A percentile compares a stretch with the other conserved stretches of the same genome.
Conservation (phyloP, 1,140 invertebrate species). For the Manduca sexta region DNA sequence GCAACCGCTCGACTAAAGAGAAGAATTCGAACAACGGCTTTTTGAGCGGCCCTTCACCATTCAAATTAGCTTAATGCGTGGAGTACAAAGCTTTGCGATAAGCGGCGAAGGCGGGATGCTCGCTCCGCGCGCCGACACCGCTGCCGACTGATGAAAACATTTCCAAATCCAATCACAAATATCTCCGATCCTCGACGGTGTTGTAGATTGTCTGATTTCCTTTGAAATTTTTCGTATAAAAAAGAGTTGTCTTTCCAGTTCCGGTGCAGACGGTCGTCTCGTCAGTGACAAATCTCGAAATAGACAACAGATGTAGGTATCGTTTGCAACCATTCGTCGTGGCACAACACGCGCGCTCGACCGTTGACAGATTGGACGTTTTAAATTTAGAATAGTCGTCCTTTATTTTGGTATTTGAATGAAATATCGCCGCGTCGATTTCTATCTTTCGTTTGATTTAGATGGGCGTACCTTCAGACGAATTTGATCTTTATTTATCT, state of each 20-base stretch:
- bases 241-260: slow-evolving; percentile 50
- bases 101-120: slow-evolving; percentile 42
- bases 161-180: slow-evolving; percentile 20
- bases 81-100: slow-evolving; percentile 64
- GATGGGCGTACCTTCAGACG: neutral
- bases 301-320: slow-evolving; percentile 65
- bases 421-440: slow-evolving; percentile 59
- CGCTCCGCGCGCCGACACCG: slow-evolving; percentile 25
- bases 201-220: slow-evolving; percentile 29
- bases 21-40: slow-evolving; percentile 64
- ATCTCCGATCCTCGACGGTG: slow-evolving; percentile 7
- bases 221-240: slow-evolving; percentile 31
- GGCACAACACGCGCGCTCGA: slow-evolving; percentile 58
- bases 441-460: slow-evolving; percentile 20
- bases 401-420: slow-evolving; percentile 61
- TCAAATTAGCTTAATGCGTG: slow-evolving; percentile 71
- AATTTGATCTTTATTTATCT: neutral
- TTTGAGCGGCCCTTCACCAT: slow-evolving; percentile 60
- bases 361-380: slow-evolving; percentile 67
- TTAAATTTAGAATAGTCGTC: slow-evolving; percentile 59
- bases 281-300: slow-evolving; percentile 63
- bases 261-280: slow-evolving; percentile 51
- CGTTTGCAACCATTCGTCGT: slow-evolving; percentile 61
- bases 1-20: slow-evolving; percentile 47
- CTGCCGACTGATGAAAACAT: slow-evolving; percentile 32